Percentiles rank a stretch among this genome's conserved stretches.
phyloP scores from a whole-genome alignment of 2,888 invertebrate species.

The Ichneumon xanthorius region DNA sequence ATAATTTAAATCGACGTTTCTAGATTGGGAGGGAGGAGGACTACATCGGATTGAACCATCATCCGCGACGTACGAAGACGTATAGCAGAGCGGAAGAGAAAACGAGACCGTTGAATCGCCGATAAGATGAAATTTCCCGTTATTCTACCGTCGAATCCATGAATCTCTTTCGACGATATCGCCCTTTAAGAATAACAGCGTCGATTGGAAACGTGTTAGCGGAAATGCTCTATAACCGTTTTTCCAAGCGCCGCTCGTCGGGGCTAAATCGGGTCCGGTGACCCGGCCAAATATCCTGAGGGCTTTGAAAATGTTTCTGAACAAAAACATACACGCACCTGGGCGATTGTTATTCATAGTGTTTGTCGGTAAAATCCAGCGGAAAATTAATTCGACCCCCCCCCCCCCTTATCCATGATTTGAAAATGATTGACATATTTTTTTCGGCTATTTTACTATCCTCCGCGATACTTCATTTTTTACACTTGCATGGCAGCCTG shows the following conservation, averaged over 20 bases:
- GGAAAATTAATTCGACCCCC: not conserved
- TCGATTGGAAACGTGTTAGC: slow-evolving; percentile 40
- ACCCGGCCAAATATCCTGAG: slow-evolving; percentile 16
- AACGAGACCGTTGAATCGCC: slow-evolving; percentile 13
- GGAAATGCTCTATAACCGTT: not conserved
- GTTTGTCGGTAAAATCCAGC: not conserved
- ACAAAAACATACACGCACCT: not conserved
- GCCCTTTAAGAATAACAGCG: slow-evolving; percentile 38
- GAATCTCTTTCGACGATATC: slow-evolving; percentile 35
- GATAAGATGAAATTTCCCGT: slow-evolving; percentile 39
- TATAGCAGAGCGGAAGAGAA: slow-evolving; percentile 14
- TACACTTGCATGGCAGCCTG: not conserved
- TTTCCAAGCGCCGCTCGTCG: not conserved
- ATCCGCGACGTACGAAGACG: not conserved
- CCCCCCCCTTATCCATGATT: not conserved
- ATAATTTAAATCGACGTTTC: slow-evolving; percentile 46
- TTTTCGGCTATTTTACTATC: not conserved
- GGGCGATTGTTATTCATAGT: not conserved
- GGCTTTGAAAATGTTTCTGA: not conserved
- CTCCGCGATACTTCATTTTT: not conserved
- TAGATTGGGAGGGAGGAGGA: not conserved
- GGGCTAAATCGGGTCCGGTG: slow-evolving; percentile 14
- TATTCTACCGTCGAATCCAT: slow-evolving; percentile 11
- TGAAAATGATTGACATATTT: not conserved
- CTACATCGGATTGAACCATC: not conserved